phyloP scores from a whole-genome alignment of 2,888 invertebrate species.

The Leucophora obtusa region DNA sequence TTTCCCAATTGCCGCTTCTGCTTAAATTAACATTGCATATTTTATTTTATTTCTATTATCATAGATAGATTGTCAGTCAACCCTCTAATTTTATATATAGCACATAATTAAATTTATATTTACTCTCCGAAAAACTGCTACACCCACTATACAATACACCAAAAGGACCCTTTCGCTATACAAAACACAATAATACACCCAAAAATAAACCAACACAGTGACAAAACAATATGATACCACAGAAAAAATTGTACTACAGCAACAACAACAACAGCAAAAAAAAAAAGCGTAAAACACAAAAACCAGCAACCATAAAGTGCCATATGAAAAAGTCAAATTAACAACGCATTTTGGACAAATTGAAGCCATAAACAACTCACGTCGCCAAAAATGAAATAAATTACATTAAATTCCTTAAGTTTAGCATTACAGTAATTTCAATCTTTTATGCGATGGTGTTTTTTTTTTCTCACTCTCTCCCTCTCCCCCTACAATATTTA shows the following conservation, averaged over 20 bases:
- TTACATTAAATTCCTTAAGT: constrained; percentile 52
- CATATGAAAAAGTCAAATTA: constrained; percentile 69
- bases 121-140: background rate
- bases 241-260: too few relatives aligned
- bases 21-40: background rate
- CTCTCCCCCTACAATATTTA: background rate
- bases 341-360: constrained; percentile 75
- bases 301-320: constrained; percentile 28
- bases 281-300: background rate
- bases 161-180: background rate
- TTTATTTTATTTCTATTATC: background rate
- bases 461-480: background rate
- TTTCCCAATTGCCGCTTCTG: background rate
- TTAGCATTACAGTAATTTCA: constrained; percentile 35
- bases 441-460: constrained; percentile 6
- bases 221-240: background rate
- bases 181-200: background rate
- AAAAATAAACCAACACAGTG: background rate
- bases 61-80: background rate
- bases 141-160: background rate
- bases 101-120: constrained; percentile 33
- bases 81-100: constrained; percentile 7
- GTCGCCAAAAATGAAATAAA: constrained; percentile 60
- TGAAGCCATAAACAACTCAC: constrained; percentile 74
- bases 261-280: background rate